Evolutionary conservation across 2,888 invertebrate genomes (phyloP).

Genomic region (Oscheius sp.): DNA sequence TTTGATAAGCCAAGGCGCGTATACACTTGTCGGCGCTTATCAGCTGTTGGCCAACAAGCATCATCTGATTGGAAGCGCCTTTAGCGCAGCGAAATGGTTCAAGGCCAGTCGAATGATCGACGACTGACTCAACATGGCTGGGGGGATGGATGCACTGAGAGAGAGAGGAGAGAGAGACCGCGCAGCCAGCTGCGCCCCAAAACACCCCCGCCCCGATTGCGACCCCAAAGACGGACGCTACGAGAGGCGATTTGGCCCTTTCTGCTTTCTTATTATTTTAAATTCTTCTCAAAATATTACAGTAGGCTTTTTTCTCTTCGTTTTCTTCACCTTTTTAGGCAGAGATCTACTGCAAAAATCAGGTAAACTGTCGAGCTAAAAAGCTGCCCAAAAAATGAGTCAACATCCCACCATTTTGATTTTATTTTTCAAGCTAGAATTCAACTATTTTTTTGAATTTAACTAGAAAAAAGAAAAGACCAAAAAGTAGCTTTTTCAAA

Average conservation of each 20-base stretch:
- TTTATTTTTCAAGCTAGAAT: no score
- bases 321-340: no score
- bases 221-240: no score
- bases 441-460: no score
- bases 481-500: not conserved
- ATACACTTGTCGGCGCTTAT: not conserved
- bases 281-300: constrained; percentile 1
- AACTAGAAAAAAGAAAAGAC: not conserved
- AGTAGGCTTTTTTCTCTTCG: not conserved
- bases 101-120: constrained; percentile 11
- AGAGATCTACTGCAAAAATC: no score
- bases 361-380: no score
- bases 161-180: no score
- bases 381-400: no score
- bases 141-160: constrained; percentile 9
- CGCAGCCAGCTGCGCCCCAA: constrained; percentile 3
- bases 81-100: constrained; percentile 30
- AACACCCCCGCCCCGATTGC: constrained; percentile 28
- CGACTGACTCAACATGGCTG: constrained; percentile 30
- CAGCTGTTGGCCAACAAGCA: constrained; percentile 19
- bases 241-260: no score
- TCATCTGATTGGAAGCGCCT: constrained; percentile 31
- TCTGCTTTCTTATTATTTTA: no score
- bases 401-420: no score
- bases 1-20: not conserved